Evolutionary conservation across 2,113 vertebrate species (phyloP).

Genomic region (Indri indri): DNA sequence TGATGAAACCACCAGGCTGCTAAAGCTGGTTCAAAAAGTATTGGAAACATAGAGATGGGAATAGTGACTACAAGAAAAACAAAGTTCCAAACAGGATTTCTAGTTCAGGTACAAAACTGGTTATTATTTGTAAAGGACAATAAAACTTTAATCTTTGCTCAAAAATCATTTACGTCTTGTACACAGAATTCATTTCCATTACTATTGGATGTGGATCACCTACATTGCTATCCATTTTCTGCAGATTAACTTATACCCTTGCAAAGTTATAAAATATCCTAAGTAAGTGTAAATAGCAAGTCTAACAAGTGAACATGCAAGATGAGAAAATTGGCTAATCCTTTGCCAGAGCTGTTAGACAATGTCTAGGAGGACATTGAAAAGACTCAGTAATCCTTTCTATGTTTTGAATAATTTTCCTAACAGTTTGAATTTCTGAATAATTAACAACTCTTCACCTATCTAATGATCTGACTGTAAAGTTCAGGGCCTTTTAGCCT

Average conservation of each 20-base stretch:
- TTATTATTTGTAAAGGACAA: background rate
- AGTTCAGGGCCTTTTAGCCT: background rate
- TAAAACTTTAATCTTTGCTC: background rate
- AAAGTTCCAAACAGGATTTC: background rate
- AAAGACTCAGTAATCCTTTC: background rate
- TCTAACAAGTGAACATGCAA: background rate
- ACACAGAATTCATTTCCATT: background rate
- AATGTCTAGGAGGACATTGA: background rate
- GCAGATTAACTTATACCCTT: background rate
- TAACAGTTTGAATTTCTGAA: background rate
- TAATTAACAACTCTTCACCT: background rate
- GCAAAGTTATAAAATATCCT: background rate
- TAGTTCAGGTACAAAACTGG: background rate
- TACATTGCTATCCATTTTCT: background rate
- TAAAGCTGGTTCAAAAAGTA: background rate
- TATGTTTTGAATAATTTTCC: background rate
- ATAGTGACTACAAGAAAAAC: background rate
- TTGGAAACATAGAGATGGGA: background rate
- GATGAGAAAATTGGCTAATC: background rate
- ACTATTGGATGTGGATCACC: background rate
- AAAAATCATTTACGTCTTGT: background rate
- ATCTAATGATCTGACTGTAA: background rate
- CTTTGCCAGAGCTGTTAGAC: background rate
- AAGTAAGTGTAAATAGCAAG: background rate
- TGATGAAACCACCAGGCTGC: background rate